These are phyloP conservation scores for Halesus radiatus DNA, from an alignment of 1,140 invertebrate genomes.

Conservation along the genomic window DNA sequence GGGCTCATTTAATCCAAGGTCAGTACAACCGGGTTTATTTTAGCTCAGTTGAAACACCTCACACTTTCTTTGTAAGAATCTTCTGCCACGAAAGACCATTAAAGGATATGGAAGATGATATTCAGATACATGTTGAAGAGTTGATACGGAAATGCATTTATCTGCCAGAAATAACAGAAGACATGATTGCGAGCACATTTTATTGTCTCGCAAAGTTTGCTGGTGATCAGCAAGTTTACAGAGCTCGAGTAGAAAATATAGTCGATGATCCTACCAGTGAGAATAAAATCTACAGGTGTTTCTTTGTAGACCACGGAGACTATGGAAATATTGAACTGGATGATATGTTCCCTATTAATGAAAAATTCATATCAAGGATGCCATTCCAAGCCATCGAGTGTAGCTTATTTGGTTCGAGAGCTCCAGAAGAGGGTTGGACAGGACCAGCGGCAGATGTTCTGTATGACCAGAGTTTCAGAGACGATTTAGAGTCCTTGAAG, in stretches of 20 bases:
- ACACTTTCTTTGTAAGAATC: conserved; percentile 62
- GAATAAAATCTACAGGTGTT: conserved; percentile 61
- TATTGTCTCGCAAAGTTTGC: conserved; percentile 65
- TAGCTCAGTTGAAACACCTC: conserved; percentile 59
- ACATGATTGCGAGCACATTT: conserved; percentile 54
- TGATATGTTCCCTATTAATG: conserved; percentile 60
- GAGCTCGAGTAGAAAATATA: conserved; percentile 62
- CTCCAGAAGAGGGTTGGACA: conserved; percentile 61
- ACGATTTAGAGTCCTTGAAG: conserved; percentile 59
- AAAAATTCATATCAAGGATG: conserved; percentile 61
- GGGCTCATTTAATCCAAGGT: conserved; percentile 64
- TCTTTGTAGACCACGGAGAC: conserved; percentile 68
- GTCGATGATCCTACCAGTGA: conserved; percentile 4
- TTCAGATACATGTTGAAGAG: conserved; percentile 60
- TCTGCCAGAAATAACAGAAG: conserved; percentile 46
- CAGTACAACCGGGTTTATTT: conserved; percentile 61
- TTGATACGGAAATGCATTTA: conserved; percentile 20
- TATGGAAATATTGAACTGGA: conserved; percentile 58
- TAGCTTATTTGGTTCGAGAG: conserved; percentile 62
- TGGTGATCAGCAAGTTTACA: conserved; percentile 62
- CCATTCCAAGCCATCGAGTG: conserved; percentile 70
- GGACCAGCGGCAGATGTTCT: conserved; percentile 64
- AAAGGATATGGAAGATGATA: conserved; percentile 60
- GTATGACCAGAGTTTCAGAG: conserved; percentile 60
- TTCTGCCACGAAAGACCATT: conserved; percentile 62